phyloP scores from a whole-genome alignment of 2,888 invertebrate genomes.

The Eristalis arbustorum region DNA sequence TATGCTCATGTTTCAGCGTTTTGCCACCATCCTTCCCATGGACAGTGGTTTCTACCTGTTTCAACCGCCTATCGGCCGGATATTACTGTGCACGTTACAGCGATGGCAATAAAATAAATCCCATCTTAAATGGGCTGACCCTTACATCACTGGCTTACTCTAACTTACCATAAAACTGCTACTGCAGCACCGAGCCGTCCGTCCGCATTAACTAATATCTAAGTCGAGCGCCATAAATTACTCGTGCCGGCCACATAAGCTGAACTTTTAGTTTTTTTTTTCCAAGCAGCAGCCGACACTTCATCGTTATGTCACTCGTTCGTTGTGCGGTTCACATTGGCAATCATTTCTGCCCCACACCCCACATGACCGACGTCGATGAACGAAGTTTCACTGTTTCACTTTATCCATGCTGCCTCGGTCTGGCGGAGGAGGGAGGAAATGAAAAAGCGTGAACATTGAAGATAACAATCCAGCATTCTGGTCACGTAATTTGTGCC shows the following conservation, averaged over 20 bases:
- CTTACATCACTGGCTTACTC: constrained; percentile 27
- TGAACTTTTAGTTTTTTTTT: constrained; percentile 24
- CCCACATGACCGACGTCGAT: not conserved
- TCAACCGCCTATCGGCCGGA: not conserved
- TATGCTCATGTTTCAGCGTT: not conserved
- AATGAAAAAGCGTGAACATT: not conserved
- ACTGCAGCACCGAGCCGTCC: not conserved
- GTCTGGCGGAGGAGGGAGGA: not conserved
- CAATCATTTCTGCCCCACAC: not conserved
- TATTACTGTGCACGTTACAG: not conserved
- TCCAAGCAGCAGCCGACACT: not conserved
- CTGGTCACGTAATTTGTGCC: constrained; percentile 55
- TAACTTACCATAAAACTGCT: constrained; percentile 14
- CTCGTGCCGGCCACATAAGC: not conserved
- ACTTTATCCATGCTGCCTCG: not conserved
- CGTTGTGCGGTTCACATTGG: not conserved
- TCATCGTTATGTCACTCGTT: constrained; percentile 45
- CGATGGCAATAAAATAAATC: constrained; percentile 10
- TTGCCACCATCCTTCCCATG: not conserved
- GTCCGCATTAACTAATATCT: constrained; percentile 11
- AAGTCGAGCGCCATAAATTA: constrained; percentile 16
- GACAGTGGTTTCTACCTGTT: not conserved
- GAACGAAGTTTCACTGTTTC: not conserved
- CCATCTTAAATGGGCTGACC: constrained; percentile 26
- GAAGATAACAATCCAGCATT: constrained; percentile 15